These are phyloP conservation scores for Rhinolophus sinicus DNA, from an alignment of 2,113 vertebrate species.

Conservation along the genomic window DNA sequence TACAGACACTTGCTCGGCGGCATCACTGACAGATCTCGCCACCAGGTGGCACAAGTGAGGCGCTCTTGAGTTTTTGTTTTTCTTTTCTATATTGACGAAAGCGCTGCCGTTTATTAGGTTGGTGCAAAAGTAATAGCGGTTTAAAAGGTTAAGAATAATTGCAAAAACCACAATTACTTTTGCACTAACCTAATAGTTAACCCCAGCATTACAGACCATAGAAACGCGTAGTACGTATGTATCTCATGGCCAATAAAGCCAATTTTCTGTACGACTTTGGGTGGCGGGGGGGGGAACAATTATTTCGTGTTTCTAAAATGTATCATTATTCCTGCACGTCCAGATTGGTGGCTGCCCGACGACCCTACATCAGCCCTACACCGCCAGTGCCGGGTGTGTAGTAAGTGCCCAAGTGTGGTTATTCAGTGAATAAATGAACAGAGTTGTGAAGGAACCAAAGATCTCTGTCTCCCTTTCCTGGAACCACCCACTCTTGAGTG, in stretches of 20 bases:
- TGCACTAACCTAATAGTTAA: too few species aligned
- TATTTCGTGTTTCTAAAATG: not conserved
- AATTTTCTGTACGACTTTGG: accelerated
- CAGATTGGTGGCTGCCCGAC: accelerated
- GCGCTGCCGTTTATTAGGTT: too few species aligned
- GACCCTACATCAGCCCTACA: not conserved
- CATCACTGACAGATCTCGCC: not conserved
- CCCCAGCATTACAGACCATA: not conserved
- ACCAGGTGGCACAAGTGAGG: conserved; percentile 36
- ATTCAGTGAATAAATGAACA: too few species aligned
- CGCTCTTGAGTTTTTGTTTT: not conserved
- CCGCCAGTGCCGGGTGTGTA: accelerated
- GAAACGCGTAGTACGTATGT: accelerated
- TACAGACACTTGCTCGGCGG: not conserved
- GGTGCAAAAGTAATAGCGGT: too few species aligned
- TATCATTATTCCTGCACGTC: not conserved
- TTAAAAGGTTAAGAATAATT: too few species aligned
- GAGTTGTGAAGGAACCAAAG: accelerated
- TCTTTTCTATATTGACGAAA: not conserved
- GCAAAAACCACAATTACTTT: too few species aligned
- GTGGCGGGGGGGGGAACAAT: not conserved
- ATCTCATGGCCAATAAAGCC: accelerated
- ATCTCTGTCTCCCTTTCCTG: not conserved
- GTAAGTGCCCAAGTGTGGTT: accelerated
- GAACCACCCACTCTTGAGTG: not conserved